phyloP scores from a whole-genome alignment of 1,140 invertebrate genomes.

The Heliconius nattereri region DNA sequence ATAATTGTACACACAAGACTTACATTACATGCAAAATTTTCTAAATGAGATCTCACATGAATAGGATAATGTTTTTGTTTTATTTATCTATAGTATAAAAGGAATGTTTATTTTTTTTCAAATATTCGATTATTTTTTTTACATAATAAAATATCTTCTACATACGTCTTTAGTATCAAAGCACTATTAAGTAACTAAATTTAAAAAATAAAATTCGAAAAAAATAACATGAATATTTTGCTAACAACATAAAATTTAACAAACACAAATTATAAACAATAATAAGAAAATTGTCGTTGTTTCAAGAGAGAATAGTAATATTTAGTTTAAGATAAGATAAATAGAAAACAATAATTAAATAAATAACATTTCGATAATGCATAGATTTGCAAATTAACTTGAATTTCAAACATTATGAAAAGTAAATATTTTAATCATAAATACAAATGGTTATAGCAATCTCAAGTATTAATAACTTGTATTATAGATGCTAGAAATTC shows the following conservation, averaged over 20 bases:
- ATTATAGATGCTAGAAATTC: neutral
- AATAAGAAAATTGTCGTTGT: slow-evolving; percentile 11
- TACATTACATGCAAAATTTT: slow-evolving; percentile 7
- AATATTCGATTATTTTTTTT: neutral
- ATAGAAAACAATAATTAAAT: neutral
- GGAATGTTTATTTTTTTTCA: neutral
- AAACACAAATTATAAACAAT: neutral
- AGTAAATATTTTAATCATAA: neutral
- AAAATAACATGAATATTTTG: neutral
- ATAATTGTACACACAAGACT: slow-evolving; percentile 2
- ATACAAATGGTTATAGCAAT: neutral
- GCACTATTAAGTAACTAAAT: neutral
- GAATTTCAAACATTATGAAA: neutral
- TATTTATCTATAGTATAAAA: neutral
- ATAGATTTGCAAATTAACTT: neutral
- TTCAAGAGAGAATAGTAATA: slow-evolving; percentile 1
- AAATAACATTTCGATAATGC: neutral
- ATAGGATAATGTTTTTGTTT: neutral
- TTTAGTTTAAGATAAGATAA: neutral
- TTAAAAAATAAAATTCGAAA: slow-evolving; percentile 3
- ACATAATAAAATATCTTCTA: neutral
- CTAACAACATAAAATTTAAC: slow-evolving; percentile 7
- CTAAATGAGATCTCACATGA: slow-evolving; percentile 3
- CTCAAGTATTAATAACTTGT: neutral
- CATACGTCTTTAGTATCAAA: neutral